phyloP scores from a whole-genome alignment of 2,113 vertebrate species.

The Salvelinus fontinalis region DNA sequence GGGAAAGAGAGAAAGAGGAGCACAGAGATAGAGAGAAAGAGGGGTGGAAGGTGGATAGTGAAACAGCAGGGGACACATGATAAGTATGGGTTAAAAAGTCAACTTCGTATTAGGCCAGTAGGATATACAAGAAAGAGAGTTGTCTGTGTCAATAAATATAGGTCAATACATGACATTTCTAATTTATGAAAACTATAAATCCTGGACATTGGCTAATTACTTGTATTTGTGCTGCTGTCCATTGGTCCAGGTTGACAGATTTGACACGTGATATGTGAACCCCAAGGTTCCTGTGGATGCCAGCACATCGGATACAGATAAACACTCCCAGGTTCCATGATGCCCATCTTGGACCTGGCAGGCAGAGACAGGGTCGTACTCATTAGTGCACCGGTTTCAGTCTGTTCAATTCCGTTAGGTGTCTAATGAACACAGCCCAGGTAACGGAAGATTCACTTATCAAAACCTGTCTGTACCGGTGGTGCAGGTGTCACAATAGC shows the following conservation, averaged over 20 bases:
- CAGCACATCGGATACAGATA: conserved; percentile 98
- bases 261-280: conserved; percentile 99
- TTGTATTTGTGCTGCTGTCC: conserved; percentile 98
- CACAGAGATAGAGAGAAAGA: not conserved
- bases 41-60: not conserved
- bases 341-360: conserved; percentile 95
- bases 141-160: no score
- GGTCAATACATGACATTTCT: no score
- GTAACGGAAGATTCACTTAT: not conserved
- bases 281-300: conserved; percentile 97
- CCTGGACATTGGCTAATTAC: conserved; percentile 59
- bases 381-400: no score
- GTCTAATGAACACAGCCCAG: no score
- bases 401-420: no score
- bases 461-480: conserved; percentile 4
- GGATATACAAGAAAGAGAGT: no score
- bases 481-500: not conserved
- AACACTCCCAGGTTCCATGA: conserved; percentile 99
- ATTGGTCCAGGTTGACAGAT: conserved; percentile 98
- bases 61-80: not conserved
- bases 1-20: not conserved
- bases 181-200: no score
- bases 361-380: not conserved
- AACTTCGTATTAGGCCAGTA: not conserved
- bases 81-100: not conserved